A percentile compares a stretch with the other conserved stretches of the same genome.
These are phyloP conservation scores for Podocnemis expansa DNA, from an alignment of 2,113 vertebrate species.

Conservation along the genomic window DNA sequence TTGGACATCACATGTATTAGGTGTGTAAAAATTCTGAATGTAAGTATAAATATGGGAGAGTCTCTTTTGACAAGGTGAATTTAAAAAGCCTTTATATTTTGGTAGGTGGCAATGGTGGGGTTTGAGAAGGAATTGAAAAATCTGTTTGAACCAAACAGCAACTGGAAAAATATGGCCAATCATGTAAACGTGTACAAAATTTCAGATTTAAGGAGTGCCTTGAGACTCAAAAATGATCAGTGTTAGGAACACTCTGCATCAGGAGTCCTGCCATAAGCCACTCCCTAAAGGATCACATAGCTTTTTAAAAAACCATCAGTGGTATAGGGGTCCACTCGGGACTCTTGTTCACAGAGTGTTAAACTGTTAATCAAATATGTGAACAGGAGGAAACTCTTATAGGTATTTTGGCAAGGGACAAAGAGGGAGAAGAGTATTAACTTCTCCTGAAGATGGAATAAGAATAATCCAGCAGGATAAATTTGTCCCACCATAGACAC, in stretches of 20 bases:
- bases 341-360: neutral
- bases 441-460: neutral
- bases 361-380: neutral
- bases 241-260: neutral
- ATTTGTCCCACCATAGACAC: neutral
- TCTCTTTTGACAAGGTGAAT: neutral
- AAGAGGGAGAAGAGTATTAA: neutral
- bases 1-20: neutral
- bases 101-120: neutral
- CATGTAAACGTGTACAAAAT: neutral
- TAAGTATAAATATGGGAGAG: neutral
- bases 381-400: neutral
- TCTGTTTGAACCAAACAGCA: neutral
- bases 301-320: neutral
- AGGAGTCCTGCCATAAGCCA: slow-evolving; percentile 26
- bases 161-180: slow-evolving; percentile 3
- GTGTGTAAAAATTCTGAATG: neutral
- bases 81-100: neutral
- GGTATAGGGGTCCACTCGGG: neutral
- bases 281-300: neutral
- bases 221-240: neutral
- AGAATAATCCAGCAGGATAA: neutral
- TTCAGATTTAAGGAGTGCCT: neutral
- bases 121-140: neutral
- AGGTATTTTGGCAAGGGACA: neutral